Percentiles rank a stretch among this genome's conserved stretches.
phyloP scores from a whole-genome alignment of 37 sponge, comb jelly and placozoan species.

The Chondrosia reniformis region DNA sequence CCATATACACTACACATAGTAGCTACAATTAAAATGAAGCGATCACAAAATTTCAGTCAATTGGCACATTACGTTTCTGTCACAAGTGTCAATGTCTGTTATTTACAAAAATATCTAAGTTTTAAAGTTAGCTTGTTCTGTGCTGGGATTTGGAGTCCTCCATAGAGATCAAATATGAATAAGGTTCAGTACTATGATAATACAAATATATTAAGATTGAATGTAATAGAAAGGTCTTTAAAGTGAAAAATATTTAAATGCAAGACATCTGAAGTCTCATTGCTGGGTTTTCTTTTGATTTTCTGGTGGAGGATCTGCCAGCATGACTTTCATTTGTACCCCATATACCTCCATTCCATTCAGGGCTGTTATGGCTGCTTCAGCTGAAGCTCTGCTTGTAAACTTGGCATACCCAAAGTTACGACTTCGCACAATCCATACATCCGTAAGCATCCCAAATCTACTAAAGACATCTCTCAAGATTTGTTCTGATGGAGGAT shows the following conservation, averaged over 20 bases:
- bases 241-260: too few relatives aligned
- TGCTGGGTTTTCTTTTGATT: constrained; percentile 12
- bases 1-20: too few relatives aligned
- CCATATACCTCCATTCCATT: constrained; percentile 89
- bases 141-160: too few relatives aligned
- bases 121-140: too few relatives aligned
- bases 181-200: not conserved
- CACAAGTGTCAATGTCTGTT: too few relatives aligned
- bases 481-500: constrained; percentile 72
- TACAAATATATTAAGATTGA: too few relatives aligned
- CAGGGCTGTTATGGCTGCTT: constrained; percentile 86
- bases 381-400: constrained; percentile 64
- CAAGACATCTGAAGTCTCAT: not conserved
- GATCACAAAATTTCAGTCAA: too few relatives aligned
- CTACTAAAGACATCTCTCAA: constrained; percentile 81
- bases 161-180: too few relatives aligned
- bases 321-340: constrained; percentile 76
- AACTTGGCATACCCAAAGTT: constrained; percentile 95
- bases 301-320: constrained; percentile 79
- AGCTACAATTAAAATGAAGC: too few relatives aligned
- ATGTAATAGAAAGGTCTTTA: too few relatives aligned
- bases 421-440: constrained; percentile 83
- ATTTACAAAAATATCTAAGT: too few relatives aligned
- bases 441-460: constrained; percentile 85
- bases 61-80: too few relatives aligned